Conservation (phyloP, 2,797 vertebrate species). For the Prionace glauca region DNA sequence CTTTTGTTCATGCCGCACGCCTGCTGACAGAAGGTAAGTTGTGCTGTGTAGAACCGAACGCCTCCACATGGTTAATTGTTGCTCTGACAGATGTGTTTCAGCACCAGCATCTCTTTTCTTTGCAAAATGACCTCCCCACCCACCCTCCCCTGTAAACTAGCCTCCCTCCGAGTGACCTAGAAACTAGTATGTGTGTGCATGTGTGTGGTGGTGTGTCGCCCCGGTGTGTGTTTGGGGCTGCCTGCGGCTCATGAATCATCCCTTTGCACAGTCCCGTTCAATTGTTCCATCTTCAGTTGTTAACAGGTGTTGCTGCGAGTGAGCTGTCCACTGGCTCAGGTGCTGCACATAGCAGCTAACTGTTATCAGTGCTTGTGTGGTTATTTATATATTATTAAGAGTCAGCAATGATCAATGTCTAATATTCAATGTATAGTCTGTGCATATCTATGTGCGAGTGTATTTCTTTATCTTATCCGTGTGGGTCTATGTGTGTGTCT, state of each 20-base stretch:
- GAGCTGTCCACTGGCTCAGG: neutral
- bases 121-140: neutral
- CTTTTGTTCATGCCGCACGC: constrained; percentile 86
- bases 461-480: neutral
- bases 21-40: constrained; percentile 84
- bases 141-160: neutral
- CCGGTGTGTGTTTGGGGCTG: neutral
- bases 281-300: constrained; percentile 1
- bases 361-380: neutral
- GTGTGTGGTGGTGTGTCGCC: neutral
- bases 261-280: neutral
- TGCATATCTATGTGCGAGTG: neutral
- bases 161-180: neutral
- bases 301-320: constrained; percentile 19
- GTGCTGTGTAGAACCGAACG: neutral
- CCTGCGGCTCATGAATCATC: neutral
- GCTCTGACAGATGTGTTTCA: neutral
- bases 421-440: neutral
- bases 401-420: neutral
- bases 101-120: neutral
- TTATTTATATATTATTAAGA: neutral
- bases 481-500: neutral
- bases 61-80: neutral
- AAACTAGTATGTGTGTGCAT: neutral
- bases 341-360: neutral